Evolutionary conservation across 1,140 invertebrate species (phyloP), one percentile per base, ranked within the genome.

Genomic region (Geopemphigus sp.): DNA sequence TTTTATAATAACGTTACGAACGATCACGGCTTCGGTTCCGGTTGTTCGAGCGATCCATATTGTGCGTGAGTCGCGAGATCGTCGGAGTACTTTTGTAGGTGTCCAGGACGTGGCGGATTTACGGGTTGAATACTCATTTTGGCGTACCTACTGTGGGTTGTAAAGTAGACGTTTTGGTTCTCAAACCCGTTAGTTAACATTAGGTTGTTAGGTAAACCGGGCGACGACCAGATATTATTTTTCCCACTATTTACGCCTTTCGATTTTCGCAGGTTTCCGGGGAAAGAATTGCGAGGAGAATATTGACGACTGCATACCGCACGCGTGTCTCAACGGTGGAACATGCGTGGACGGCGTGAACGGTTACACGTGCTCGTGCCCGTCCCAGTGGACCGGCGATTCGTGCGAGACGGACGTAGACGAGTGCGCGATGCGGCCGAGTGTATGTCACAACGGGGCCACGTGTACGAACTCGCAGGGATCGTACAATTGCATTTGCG

Each of bases 401-500:
- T 90, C 91, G 61, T 96, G 94, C 84, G 91, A 93, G 83, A 88
- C 88, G 59, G 84, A 94, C 84, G 92, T 94, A 45, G 93, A 94
- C 84, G 93, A 94, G 84, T 94, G 93, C 83, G 90, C 92, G 61
- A 85, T 93, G 83, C 87, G 90, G 78, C 95, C 95, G 0, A 90
- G 91, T 63, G 91, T 95, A 1, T 98, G 96, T 83, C 93, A 95
- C 86, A 98, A 98, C 85, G 95, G 95, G 0, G 96, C 94, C 3
- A 98, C 95, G 3, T 98, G 96, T 84, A 95, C 93, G 47, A 98
- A 98, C 87, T 92, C 93, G 0, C 87, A 91, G 29, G 95, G 95
- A 56, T 92, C 94, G 10, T 98, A 93, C 86, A 93, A 93, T 1
- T 99, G 97, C 86, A 97, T 98, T 84, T 99, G 97, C 85, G 95